A percentile compares a stretch with the other conserved stretches of the same genome.
Evolutionary conservation across 2,888 invertebrate genomes (phyloP).

Genomic region (Arctia plantaginis): DNA sequence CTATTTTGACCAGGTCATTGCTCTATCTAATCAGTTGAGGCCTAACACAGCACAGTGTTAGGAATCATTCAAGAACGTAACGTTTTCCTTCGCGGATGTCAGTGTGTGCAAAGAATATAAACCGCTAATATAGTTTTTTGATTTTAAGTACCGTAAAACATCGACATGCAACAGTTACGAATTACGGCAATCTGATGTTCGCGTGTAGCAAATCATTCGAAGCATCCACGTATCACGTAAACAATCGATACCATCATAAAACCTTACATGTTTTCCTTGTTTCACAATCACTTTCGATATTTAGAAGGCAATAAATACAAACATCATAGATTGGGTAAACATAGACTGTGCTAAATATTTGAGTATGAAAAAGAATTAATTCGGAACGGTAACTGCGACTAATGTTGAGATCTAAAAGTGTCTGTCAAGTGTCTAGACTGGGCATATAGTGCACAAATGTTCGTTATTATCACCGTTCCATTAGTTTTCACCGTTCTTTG

Average conservation of each 20-base stretch:
- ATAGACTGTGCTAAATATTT: not conserved
- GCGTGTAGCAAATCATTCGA: constrained; percentile 67
- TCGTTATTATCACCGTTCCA: not conserved
- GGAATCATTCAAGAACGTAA: not conserved
- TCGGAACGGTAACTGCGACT: not conserved
- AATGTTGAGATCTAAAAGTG: not conserved
- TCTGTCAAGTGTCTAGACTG: not conserved
- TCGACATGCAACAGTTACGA: constrained; percentile 70
- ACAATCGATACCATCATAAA: constrained; percentile 44
- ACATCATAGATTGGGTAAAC: not conserved
- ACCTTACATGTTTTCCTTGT: constrained; percentile 52
- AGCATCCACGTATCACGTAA: constrained; percentile 51
- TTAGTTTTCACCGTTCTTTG: not conserved
- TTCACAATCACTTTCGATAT: constrained; percentile 60
- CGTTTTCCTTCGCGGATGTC: not conserved
- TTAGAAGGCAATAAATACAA: constrained; percentile 15
- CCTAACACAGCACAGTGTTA: not conserved
- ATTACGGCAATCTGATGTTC: constrained; percentile 69
- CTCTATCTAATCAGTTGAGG: not conserved
- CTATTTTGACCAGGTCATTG: not conserved
- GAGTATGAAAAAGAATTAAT: not conserved
- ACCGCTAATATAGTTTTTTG: constrained; percentile 47
- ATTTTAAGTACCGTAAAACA: constrained; percentile 58
- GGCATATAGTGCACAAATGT: not conserved
- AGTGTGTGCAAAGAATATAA: not conserved